Conservation (phyloP, 2,113 vertebrate species). For the Harpagus bidentatus region DNA sequence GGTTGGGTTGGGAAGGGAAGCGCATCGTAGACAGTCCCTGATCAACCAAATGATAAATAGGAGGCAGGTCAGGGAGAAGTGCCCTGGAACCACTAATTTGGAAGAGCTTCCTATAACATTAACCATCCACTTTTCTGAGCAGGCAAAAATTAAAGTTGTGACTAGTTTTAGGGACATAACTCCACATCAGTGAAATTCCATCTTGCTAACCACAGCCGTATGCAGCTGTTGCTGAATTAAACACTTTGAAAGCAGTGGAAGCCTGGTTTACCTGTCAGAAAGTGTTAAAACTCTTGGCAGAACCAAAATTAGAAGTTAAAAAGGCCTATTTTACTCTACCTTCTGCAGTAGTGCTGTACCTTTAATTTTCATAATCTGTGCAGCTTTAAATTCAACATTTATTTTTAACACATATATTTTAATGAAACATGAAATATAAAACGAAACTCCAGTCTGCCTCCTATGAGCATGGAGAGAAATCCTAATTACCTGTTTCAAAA, state of each 20-base stretch:
- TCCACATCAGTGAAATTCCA: neutral
- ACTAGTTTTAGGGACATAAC: neutral
- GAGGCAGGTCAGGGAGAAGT: neutral
- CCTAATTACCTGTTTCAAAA: slow-evolving; percentile 83
- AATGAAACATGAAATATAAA: slow-evolving; percentile 80
- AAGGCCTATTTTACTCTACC: neutral
- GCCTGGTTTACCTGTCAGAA: slow-evolving; percentile 31
- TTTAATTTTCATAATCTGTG: slow-evolving; percentile 73
- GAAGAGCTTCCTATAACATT: neutral
- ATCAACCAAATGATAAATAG: neutral
- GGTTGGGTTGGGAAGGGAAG: neutral
- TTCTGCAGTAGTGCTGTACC: slow-evolving; percentile 7
- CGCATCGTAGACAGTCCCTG: neutral
- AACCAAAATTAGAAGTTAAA: slow-evolving; percentile 38
- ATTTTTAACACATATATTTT: slow-evolving; percentile 80
- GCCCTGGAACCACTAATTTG: neutral
- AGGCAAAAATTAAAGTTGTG: neutral
- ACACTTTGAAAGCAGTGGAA: slow-evolving; percentile 43
- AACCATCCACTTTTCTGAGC: neutral
- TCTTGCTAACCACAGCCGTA: neutral
- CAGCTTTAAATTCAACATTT: slow-evolving; percentile 72
- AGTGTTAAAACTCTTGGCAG: neutral
- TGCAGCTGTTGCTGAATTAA: slow-evolving; percentile 35
- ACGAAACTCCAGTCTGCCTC: slow-evolving; percentile 71
- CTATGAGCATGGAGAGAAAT: slow-evolving; percentile 77